Percentiles rank a stretch among this genome's conserved stretches.
Conservation (phyloP, 2,113 vertebrate genomes). For the Tonatia bakeri region DNA sequence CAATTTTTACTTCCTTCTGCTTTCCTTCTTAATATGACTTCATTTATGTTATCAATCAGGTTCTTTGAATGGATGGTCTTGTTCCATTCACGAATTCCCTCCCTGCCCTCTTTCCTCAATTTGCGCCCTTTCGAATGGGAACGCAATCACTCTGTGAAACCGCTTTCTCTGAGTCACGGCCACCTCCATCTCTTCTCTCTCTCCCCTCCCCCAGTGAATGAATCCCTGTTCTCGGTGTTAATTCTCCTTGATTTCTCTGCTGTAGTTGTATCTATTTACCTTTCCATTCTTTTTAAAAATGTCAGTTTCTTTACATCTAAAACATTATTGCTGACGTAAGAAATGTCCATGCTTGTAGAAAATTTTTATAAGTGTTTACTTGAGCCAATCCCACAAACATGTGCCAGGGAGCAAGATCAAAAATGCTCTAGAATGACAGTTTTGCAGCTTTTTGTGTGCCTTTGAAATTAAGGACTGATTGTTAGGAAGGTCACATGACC, state of each 20-base stretch:
- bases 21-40: background rate
- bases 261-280: background rate
- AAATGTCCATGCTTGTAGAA: background rate
- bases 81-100: background rate
- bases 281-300: background rate
- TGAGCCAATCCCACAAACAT: background rate
- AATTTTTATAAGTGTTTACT: background rate
- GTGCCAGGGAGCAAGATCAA: background rate
- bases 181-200: rapidly evolving
- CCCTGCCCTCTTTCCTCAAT: background rate
- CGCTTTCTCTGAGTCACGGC: background rate
- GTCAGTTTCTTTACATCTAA: background rate
- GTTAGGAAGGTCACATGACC: too few species aligned
- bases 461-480: background rate
- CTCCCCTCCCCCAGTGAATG: background rate
- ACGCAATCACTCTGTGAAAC: background rate
- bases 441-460: background rate
- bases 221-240: background rate
- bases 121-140: background rate
- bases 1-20: background rate
- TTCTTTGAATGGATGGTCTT: background rate
- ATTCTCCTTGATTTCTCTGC: background rate
- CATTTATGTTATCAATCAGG: background rate
- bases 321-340: background rate
- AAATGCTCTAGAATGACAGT: background rate